Percentiles rank a stretch among this genome's conserved stretches.
phyloP scores from a whole-genome alignment of 2,113 vertebrate species.

The Alethe castanea region DNA sequence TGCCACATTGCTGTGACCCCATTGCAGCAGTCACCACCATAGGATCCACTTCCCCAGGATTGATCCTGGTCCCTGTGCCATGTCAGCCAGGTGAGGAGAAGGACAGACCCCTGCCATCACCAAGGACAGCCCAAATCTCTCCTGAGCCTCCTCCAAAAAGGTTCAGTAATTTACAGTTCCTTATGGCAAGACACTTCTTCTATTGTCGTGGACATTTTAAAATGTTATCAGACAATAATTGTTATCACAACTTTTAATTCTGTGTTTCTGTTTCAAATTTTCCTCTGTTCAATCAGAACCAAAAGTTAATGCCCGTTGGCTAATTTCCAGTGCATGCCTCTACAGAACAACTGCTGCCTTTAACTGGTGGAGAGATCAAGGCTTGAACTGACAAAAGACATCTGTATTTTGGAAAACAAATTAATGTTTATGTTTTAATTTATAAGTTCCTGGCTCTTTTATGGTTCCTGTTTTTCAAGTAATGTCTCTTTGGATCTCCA shows the following conservation, averaged over 20 bases:
- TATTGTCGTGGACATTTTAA: neutral
- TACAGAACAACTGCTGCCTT: conserved; percentile 48
- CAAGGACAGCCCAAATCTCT: neutral
- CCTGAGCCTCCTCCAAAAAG: neutral
- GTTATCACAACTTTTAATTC: neutral
- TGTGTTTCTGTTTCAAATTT: conserved; percentile 45
- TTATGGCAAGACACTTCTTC: neutral
- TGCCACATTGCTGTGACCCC: neutral
- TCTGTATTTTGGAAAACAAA: conserved; percentile 66
- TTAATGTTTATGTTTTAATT: conserved; percentile 70
- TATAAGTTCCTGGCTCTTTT: conserved; percentile 67
- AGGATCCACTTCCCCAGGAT: neutral
- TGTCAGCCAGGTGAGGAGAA: neutral
- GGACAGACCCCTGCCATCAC: neutral
- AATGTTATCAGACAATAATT: conserved; percentile 9
- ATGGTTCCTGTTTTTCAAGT: conserved; percentile 62
- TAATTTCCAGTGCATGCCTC: conserved; percentile 56
- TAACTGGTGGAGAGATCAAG: conserved; percentile 63
- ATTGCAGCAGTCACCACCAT: neutral
- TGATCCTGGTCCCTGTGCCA: neutral
- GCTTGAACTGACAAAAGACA: conserved; percentile 60
- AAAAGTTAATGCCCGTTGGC: conserved; percentile 54
- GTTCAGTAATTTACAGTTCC: neutral
- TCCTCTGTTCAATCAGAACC: conserved; percentile 42
- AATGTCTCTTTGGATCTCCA: conserved; percentile 50